Evolutionary conservation across 1,140 invertebrate genomes (phyloP).

Genomic region (Panagrolaimus sp.): DNA sequence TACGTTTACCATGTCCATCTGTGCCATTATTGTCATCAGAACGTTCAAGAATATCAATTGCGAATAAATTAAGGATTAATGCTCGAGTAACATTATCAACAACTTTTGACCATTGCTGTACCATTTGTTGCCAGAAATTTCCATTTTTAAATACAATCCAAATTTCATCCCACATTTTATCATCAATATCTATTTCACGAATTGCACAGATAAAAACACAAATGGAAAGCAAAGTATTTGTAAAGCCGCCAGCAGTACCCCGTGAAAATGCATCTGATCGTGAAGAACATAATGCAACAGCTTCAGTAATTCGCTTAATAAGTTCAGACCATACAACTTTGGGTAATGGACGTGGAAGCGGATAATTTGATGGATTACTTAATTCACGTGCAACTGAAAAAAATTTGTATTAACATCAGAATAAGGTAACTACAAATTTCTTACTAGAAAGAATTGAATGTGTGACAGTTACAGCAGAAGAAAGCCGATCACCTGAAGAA

Average conservation of each 20-base stretch:
- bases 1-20: constrained; percentile 10
- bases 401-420: no score
- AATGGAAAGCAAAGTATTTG: constrained; percentile 36
- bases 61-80: constrained; percentile 48
- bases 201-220: constrained; percentile 49
- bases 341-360: constrained; percentile 37
- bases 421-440: no score
- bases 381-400: constrained; percentile 30
- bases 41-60: constrained; percentile 26
- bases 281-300: constrained; percentile 28
- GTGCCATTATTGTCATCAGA: neutral
- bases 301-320: constrained; percentile 24
- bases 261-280: constrained; percentile 36
- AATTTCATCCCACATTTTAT: constrained; percentile 53
- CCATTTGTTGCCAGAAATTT: constrained; percentile 44
- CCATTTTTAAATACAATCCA: constrained; percentile 40
- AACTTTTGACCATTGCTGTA: constrained; percentile 44
- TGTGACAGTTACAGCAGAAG: constrained; percentile 32
- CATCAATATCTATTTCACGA: constrained; percentile 46
- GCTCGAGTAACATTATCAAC: constrained; percentile 47
- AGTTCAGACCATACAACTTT: constrained; percentile 38
- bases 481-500: constrained; percentile 41
- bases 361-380: constrained; percentile 31
- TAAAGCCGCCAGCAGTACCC: constrained; percentile 43
- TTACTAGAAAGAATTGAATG: constrained; percentile 25